These are phyloP conservation scores for Pseudonaja textilis DNA, from an alignment of 2,113 vertebrate species.

Conservation along the genomic window DNA sequence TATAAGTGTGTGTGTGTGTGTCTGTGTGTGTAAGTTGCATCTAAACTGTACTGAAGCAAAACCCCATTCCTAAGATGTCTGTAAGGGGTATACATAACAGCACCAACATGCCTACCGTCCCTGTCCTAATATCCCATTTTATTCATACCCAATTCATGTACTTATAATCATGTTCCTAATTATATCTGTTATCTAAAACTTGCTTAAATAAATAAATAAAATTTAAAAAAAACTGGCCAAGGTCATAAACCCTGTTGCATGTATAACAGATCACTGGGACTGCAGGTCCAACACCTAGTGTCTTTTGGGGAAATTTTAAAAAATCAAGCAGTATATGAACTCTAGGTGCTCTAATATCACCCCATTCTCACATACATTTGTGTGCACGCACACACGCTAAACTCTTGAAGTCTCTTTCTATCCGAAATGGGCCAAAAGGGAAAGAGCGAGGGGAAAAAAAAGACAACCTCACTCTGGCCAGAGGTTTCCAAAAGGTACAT, in stretches of 20 bases:
- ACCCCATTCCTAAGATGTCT: too few species aligned
- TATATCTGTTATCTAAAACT: too few species aligned
- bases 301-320: background rate
- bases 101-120: too few species aligned
- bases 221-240: background rate
- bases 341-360: background rate
- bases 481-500: background rate
- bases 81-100: too few species aligned
- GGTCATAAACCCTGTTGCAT: background rate
- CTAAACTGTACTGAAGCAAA: background rate
- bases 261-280: background rate
- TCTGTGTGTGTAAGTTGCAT: background rate
- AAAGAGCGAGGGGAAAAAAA: rapidly evolving
- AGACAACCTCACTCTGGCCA: background rate
- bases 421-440: background rate
- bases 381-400: too few species aligned
- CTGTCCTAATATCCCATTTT: too few species aligned
- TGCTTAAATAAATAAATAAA: too few species aligned
- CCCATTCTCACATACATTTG: background rate
- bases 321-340: background rate
- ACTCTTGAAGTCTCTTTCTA: background rate
- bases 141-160: too few species aligned
- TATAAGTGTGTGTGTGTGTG: background rate
- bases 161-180: too few species aligned
- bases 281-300: background rate